phyloP scores from a whole-genome alignment of 2,888 invertebrate genomes.

The Stomorhina lunata region DNA sequence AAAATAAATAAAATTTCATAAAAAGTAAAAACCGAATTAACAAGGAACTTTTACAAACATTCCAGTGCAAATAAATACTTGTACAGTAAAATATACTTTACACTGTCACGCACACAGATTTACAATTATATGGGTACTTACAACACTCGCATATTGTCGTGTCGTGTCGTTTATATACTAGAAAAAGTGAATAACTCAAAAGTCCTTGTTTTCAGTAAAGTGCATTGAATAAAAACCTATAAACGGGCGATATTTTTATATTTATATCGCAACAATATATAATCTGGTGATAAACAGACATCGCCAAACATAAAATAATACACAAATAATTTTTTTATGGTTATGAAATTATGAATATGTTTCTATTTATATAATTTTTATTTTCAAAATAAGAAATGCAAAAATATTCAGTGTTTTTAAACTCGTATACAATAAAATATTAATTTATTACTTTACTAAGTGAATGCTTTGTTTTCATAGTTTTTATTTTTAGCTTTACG shows the following conservation, averaged over 20 bases:
- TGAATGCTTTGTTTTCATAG: background rate
- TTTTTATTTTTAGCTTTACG: background rate
- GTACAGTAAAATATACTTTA: conserved; percentile 1
- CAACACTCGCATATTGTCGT: background rate
- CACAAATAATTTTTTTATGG: conserved; percentile 16
- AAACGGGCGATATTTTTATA: no score
- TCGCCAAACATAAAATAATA: conserved; percentile 17
- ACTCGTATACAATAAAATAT: conserved; percentile 1
- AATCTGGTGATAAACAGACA: conserved; percentile 36
- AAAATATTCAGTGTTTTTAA: background rate
- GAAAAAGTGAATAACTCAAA: no score
- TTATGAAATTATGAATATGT: conserved; percentile 12
- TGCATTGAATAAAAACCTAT: no score
- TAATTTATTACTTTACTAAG: conserved; percentile 48
- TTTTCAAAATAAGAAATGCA: background rate
- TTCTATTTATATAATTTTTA: background rate
- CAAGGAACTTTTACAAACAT: background rate
- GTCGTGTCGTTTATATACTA: background rate
- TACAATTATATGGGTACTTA: background rate
- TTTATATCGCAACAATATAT: background rate
- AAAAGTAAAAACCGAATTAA: background rate
- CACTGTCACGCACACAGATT: background rate
- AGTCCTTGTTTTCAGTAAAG: no score
- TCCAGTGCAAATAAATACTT: background rate
- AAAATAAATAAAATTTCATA: background rate